Base-by-base conservation (phyloP, 1,140 invertebrate species). In the Brachionus paranguensis region DNA sequence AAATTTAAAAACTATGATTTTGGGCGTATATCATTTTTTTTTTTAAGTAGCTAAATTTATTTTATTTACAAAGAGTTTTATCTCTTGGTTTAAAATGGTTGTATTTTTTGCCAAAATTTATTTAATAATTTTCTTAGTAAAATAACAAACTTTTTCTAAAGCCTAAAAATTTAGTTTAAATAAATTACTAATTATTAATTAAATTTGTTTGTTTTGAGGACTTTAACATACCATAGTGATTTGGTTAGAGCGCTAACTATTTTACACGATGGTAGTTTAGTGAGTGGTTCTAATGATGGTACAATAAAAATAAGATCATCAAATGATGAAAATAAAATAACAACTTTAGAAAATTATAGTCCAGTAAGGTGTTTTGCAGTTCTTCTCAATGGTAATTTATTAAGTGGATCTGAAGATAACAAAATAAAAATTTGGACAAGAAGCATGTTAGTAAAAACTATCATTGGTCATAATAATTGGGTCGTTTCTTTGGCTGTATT, bases 161-260 rank as follows among this genome's bases (percentile, higher is more conserved):
- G n/a, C n/a, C n/a, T n/a, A n/a, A n/a, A n/a, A n/a, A n/a, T n/a
- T n/a, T n/a, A n/a, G n/a, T n/a, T n/a, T n/a, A n/a, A n/a, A n/a
- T n/a, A n/a, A n/a, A n/a, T n/a, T n/a, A n/a, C n/a, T n/a, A n/a
- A n/a, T n/a, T n/a, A n/a, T n/a, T n/a, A n/a, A n/a, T n/a, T n/a
- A n/a, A n/a, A n/a, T n/a, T n/a, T n/a, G n/a, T n/a, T n/a, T 45
- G 43, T 45, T 45, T 45, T 45, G 43, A 45, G 43, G 64, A 65
- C 64, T 3, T 91, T 99, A 1, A 95, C 96, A 91, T 97, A 97
- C 17, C 97, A 99, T 89, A 96, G 98, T 98, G 89, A 97, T 95
- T 33, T 91, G 99, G 1, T 99, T 96, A 0, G 97, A 95, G 64
- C 1, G 1, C 64, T 65, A 2, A 4, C 29, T 33, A 4, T 65